A percentile compares a stretch with the other conserved stretches of the same genome.
Conservation (phyloP, 2,113 vertebrate species). For the Cairina moschata region DNA sequence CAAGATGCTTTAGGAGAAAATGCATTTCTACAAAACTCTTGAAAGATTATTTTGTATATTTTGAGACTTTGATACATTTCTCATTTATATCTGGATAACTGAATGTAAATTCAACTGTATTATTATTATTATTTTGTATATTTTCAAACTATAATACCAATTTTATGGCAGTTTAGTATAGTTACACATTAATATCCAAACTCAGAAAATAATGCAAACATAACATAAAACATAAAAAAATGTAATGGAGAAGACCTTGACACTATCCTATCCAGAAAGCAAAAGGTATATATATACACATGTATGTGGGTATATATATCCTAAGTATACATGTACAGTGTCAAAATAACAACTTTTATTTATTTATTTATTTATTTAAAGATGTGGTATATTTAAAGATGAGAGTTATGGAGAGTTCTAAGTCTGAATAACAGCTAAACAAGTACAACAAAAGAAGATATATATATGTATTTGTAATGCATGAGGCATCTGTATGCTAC, state of each 20-base stretch:
- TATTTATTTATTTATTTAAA: too few species aligned
- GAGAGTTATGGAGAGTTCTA: accelerated
- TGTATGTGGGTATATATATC: background rate
- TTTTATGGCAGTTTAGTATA: background rate
- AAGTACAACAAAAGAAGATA: background rate
- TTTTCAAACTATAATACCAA: background rate
- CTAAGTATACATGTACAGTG: accelerated
- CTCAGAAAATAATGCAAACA: background rate
- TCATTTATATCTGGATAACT: background rate
- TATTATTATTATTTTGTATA: too few species aligned
- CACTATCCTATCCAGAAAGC: background rate
- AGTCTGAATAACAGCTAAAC: background rate
- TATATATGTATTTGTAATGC: background rate
- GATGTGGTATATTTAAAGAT: background rate
- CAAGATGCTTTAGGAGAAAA: background rate
- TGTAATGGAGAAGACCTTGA: background rate
- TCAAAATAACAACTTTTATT: background rate
- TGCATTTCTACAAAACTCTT: background rate
- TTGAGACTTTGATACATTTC: background rate
- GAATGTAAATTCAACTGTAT: too few species aligned
- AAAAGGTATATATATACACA: background rate
- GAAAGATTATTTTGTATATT: background rate
- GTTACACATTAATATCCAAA: background rate
- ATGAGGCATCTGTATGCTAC: background rate
- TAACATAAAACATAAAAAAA: background rate